A percentile compares a stretch with the other conserved stretches of the same genome.
phyloP scores from a whole-genome alignment of 2,113 vertebrate genomes.

The Tupaia tana region DNA sequence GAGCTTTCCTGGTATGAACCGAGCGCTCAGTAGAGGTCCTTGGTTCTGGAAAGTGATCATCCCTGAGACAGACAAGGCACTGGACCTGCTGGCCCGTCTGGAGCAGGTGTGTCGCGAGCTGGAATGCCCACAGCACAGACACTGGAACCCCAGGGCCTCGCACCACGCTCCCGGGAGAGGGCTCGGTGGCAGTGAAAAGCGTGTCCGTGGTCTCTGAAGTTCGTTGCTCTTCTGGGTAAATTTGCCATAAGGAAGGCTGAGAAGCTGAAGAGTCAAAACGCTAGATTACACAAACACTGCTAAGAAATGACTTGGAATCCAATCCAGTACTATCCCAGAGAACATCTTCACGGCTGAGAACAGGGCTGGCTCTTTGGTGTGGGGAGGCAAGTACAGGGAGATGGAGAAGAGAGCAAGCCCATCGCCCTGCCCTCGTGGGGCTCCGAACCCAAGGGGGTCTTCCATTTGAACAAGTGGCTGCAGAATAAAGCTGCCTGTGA shows the following conservation, averaged over 20 bases:
- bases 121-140: accelerated
- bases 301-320: not conserved
- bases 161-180: not conserved
- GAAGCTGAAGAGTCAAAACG: not conserved
- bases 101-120: accelerated
- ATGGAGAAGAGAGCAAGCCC: too few species aligned
- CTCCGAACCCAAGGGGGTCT: not conserved
- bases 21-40: not conserved
- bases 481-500: not conserved
- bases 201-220: not conserved
- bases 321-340: accelerated
- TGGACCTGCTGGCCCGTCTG: not conserved
- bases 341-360: not conserved
- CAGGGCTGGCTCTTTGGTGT: not conserved
- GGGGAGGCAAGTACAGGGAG: too few species aligned
- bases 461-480: not conserved
- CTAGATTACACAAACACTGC: not conserved
- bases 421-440: not conserved
- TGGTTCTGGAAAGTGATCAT: not conserved
- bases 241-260: not conserved
- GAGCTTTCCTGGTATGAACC: not conserved
- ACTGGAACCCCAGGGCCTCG: not conserved
- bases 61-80: not conserved
- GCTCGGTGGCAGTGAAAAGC: not conserved
- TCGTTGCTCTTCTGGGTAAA: not conserved